These are phyloP conservation scores for Megalonaias nervosa DNA, from an alignment of 1,140 invertebrate genomes.

Conservation along the genomic window DNA sequence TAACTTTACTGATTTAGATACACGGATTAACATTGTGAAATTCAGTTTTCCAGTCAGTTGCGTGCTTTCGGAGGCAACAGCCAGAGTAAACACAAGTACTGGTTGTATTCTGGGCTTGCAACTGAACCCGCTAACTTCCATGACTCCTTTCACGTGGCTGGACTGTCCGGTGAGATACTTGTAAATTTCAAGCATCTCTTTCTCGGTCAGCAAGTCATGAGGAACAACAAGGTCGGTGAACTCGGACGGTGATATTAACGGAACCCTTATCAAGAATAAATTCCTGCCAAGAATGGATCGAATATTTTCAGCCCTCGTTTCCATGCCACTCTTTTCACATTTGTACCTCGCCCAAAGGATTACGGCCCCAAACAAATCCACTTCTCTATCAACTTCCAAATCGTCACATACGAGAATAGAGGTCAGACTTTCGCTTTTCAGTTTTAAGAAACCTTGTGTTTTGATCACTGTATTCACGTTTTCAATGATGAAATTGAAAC, in stretches of 20 bases:
- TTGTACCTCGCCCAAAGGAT: constrained; percentile 24
- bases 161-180: constrained; percentile 21
- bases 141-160: no score
- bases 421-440: constrained; percentile 13
- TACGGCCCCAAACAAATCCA: constrained; percentile 31
- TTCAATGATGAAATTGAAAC: constrained; percentile 31
- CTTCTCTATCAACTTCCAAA: constrained; percentile 27
- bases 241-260: constrained; percentile 25
- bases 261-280: constrained; percentile 19
- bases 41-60: no score
- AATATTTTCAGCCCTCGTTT: constrained; percentile 22
- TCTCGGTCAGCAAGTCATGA: constrained; percentile 6
- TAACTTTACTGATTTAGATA: no score
- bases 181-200: constrained; percentile 31
- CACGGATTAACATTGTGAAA: no score
- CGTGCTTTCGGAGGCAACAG: no score
- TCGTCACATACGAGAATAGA: constrained; percentile 12
- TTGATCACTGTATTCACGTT: constrained; percentile 31
- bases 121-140: no score
- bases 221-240: constrained; percentile 21
- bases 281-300: constrained; percentile 17
- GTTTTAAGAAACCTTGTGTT: constrained; percentile 27
- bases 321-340: constrained; percentile 34
- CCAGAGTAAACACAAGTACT: no score
- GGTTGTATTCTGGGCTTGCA: no score